Percentiles rank a stretch among this genome's conserved stretches.
Evolutionary conservation across 2,888 invertebrate species (phyloP).

Genomic region (Conops quadrifasciatus): DNA sequence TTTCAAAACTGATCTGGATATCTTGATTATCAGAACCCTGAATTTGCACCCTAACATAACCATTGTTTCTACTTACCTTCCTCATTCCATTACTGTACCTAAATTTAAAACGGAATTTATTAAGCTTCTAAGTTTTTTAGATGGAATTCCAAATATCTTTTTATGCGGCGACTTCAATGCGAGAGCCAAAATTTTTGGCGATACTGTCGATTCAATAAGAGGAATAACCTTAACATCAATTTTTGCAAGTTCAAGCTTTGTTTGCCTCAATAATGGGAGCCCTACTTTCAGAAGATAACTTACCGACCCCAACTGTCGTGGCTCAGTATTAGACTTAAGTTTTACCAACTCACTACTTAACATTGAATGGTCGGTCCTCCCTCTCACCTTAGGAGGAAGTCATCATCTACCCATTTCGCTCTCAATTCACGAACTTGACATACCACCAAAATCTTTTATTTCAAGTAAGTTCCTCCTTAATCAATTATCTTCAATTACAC

Average conservation of each 20-base stretch:
- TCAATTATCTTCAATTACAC: too few relatives aligned
- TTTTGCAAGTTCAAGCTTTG: neutral
- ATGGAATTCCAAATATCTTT: neutral
- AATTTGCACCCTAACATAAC: neutral
- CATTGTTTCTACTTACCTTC: neutral
- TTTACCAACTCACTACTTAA: neutral
- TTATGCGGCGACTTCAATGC: constrained; percentile 9
- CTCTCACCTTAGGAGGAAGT: neutral
- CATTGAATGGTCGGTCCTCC: neutral
- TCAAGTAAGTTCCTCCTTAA: neutral
- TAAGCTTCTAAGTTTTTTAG: neutral
- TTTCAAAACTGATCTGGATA: neutral
- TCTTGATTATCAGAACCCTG: neutral
- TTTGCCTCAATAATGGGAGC: neutral
- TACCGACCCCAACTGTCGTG: neutral
- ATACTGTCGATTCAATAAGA: neutral
- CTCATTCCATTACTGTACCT: neutral
- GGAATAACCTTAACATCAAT: neutral
- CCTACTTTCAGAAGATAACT: neutral
- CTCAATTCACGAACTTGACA: neutral
- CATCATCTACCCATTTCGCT: neutral
- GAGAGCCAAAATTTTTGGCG: neutral
- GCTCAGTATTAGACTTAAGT: neutral
- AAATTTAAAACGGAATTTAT: neutral
- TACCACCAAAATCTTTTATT: neutral